phyloP scores from a whole-genome alignment of 2,113 vertebrate species.

The Tringa solitaria region DNA sequence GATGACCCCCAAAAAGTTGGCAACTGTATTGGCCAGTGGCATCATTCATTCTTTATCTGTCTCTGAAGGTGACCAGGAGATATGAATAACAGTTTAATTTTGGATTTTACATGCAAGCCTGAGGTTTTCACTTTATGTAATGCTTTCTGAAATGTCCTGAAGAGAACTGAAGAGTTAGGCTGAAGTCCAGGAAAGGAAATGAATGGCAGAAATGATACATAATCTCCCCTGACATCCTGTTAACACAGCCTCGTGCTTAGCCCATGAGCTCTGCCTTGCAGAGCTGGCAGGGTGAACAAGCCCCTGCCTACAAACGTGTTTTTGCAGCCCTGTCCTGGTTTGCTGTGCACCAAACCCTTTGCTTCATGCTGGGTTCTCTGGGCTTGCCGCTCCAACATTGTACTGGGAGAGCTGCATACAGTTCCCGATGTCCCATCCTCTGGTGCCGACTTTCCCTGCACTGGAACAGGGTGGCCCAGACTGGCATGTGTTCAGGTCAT shows the following conservation, averaged over 20 bases:
- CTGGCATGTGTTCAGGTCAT: neutral
- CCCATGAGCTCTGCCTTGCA: conserved; percentile 8
- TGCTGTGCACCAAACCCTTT: neutral
- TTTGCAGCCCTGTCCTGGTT: neutral
- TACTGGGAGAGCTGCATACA: fast-evolving
- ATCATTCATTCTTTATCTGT: neutral
- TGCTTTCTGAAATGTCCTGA: conserved; percentile 59
- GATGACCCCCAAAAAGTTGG: neutral
- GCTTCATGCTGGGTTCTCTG: neutral
- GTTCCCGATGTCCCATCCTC: neutral
- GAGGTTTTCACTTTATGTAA: conserved; percentile 61
- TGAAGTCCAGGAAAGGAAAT: conserved; percentile 62
- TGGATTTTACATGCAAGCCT: conserved; percentile 35
- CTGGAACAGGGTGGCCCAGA: fast-evolving
- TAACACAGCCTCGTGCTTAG: neutral
- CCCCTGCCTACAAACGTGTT: neutral
- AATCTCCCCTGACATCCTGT: conserved; percentile 60
- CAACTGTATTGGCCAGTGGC: neutral
- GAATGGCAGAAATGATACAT: conserved; percentile 57
- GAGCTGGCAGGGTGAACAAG: neutral
- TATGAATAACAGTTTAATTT: conserved; percentile 23
- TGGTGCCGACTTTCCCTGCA: neutral
- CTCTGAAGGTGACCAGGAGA: conserved; percentile 27
- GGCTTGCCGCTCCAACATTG: neutral
- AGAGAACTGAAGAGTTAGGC: conserved; percentile 64